Evolutionary conservation across 2,888 invertebrate genomes (phyloP).

Genomic region (Pardosa pseudoannulata): DNA sequence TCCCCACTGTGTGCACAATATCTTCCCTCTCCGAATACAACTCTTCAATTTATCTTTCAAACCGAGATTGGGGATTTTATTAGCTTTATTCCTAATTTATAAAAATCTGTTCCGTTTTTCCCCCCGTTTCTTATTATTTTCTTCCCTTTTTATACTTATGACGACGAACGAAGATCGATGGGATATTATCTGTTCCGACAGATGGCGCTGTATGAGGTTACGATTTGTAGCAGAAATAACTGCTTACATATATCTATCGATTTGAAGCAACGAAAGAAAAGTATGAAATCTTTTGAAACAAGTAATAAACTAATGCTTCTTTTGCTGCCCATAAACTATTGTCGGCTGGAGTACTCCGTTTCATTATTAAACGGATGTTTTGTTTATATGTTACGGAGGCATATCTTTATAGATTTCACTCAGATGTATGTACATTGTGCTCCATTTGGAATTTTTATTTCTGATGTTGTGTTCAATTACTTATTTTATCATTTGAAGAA

Average conservation of each 20-base stretch:
- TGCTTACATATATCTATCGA: not conserved
- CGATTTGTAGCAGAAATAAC: not conserved
- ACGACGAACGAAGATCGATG: not conserved
- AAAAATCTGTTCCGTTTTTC: not conserved
- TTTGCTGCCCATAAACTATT: no score
- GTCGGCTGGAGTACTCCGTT: no score
- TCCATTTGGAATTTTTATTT: no score
- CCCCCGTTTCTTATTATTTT: not conserved
- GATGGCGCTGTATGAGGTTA: not conserved
- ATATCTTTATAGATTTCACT: no score
- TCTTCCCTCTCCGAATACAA: not conserved
- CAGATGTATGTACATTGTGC: no score
- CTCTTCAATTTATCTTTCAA: not conserved
- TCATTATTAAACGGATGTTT: no score
- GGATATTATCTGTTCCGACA: not conserved
- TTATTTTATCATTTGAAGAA: no score
- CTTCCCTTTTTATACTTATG: constrained; percentile 2
- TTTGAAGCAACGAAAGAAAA: not conserved
- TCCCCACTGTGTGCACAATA: not conserved
- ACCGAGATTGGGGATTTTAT: constrained; percentile 12
- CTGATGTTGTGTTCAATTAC: no score
- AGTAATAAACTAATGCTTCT: constrained; percentile 4
- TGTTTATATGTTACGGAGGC: no score
- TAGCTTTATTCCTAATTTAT: constrained; percentile 17
- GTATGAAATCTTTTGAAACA: not conserved